A percentile compares a stretch with the other conserved stretches of the same genome.
Evolutionary conservation across 1,140 invertebrate species (phyloP).

Genomic region (Sminthurinus signatus): DNA sequence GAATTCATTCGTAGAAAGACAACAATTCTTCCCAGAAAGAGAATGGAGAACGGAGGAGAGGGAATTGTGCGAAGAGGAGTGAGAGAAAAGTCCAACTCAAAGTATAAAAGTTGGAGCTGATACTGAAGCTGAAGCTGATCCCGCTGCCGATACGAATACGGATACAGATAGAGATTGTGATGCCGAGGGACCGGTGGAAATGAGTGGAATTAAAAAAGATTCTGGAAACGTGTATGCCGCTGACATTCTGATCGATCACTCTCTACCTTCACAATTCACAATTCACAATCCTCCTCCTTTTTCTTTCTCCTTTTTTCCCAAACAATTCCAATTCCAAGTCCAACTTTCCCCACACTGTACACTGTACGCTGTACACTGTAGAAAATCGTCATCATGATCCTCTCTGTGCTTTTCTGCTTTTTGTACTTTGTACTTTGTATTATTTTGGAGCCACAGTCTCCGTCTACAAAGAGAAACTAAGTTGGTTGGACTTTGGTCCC

Average conservation of each 20-base stretch:
- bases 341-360: background rate
- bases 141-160: too few species aligned
- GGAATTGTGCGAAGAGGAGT: too few species aligned
- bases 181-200: background rate
- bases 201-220: conserved; percentile 10
- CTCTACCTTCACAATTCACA: background rate
- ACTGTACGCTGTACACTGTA: background rate
- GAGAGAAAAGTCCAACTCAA: too few species aligned
- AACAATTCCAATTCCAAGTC: background rate
- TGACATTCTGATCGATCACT: conserved; percentile 11
- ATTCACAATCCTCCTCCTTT: background rate
- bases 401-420: background rate
- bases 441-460: too few species aligned
- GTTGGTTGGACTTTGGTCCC: too few species aligned
- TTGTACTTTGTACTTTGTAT: background rate
- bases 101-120: too few species aligned
- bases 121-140: too few species aligned
- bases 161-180: background rate
- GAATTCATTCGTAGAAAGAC: too few species aligned
- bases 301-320: background rate
- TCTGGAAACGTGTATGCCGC: conserved; percentile 9
- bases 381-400: background rate
- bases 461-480: too few species aligned
- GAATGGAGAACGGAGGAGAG: too few species aligned
- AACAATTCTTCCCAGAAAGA: too few species aligned